Evolutionary conservation across 2,888 invertebrate genomes (phyloP), one percentile per base, ranked within the genome.

Genomic region (Lydus trimaculatus): DNA sequence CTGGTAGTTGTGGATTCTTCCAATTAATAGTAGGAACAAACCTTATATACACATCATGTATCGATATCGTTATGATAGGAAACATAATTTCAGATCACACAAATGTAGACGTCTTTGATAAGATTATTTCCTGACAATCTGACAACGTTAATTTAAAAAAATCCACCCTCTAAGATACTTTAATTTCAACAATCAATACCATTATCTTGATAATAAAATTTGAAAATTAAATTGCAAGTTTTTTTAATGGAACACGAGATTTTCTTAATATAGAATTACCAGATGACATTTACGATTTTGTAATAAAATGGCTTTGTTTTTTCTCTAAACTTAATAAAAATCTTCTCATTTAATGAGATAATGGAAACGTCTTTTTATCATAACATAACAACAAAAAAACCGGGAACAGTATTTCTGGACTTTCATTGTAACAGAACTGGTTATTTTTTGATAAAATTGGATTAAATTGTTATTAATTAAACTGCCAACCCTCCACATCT

Each of bases 211-310:
- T n/a, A 56, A 56, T 56, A 56, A 56, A 56, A 28, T n/a, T 13
- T 6, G 4, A n/a, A n/a, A 25, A 56, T 56, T 56, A 56, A 56
- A 56, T 56, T 56, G 28, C 56, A 28, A 56, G 28, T n/a, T 56
- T 56, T n/a, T 56, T 56, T 56, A 56, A 56, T 56, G 56, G 28
- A 28, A 56, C 56, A 20, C 20, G 48, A 48, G 48, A 48, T 48
- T 48, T 11, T 48, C 48, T 56, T 15, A 28, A 56, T 52, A 52
- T 13, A n/a, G 11, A 5, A 28, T 56, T 28, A 28, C 25, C 56
- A n/a, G 25, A 28, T 56, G 15, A 7, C 56, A 28, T 56, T 56
- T 56, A 56, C 56, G 56, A 28, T 56, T n/a, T 56, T 28, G 56
- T 56, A 6, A 56, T 56, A 28, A 56, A 56, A 28, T 56, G 2